These are phyloP conservation scores for Cheumatopsyche charites DNA, from an alignment of 1,140 invertebrate species.

Conservation along the genomic window DNA sequence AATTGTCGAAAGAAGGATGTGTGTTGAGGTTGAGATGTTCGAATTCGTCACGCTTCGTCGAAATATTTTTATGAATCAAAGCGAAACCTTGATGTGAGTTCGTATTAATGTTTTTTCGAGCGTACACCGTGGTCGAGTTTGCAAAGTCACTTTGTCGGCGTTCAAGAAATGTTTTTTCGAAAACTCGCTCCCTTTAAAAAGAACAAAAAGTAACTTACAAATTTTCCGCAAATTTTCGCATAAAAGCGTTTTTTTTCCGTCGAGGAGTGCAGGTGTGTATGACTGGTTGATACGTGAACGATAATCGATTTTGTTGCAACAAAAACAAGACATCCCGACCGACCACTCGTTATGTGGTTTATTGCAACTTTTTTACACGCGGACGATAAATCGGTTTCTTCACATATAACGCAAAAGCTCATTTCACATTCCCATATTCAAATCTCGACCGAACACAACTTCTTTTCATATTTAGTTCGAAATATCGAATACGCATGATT, in stretches of 20 bases:
- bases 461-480: too few species aligned
- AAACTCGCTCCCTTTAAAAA: neutral
- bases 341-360: too few species aligned
- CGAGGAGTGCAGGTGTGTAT: neutral
- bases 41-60: neutral
- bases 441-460: too few species aligned
- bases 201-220: neutral
- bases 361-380: too few species aligned
- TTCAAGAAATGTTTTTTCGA: slow-evolving; percentile 7
- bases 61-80: neutral
- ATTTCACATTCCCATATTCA: too few species aligned
- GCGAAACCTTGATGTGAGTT: neutral
- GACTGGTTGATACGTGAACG: neutral
- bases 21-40: neutral
- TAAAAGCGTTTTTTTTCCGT: slow-evolving; percentile 3
- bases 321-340: neutral
- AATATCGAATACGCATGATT: too few species aligned
- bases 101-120: neutral
- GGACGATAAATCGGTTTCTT: too few species aligned
- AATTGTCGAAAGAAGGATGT: too few species aligned
- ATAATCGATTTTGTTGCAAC: slow-evolving; percentile 7
- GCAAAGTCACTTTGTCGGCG: slow-evolving; percentile 15
- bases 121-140: neutral
- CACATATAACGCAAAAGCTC: too few species aligned
- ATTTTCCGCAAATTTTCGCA: slow-evolving; percentile 13